Conservation (phyloP, 2,888 invertebrate species). For the Corythucha ciliata region DNA sequence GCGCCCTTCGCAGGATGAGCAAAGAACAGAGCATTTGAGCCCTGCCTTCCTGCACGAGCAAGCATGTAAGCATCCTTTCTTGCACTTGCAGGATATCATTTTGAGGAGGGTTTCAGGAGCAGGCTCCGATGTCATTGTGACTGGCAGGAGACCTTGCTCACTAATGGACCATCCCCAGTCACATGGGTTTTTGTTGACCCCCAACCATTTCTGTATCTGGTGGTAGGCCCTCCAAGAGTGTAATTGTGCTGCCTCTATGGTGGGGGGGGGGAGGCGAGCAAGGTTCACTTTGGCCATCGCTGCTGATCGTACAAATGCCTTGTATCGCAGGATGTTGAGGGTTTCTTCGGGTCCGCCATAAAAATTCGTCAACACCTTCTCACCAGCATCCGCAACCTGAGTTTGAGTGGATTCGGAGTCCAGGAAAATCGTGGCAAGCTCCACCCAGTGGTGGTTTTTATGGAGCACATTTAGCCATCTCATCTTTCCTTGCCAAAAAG, state of each 20-base stretch:
- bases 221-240: constrained; percentile 5
- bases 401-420: constrained; percentile 5
- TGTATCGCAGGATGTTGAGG: constrained; percentile 3
- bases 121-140: neutral
- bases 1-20: neutral
- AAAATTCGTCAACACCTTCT: neutral
- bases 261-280: neutral
- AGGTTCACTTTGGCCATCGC: neutral
- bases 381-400: neutral
- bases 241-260: neutral
- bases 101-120: constrained; percentile 1
- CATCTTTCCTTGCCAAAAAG: constrained; percentile 9
- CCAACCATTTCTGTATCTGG: constrained; percentile 11
- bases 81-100: constrained; percentile 4
- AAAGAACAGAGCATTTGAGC: constrained; percentile 2
- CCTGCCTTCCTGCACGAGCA: neutral
- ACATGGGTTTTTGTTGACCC: neutral
- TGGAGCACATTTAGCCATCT: neutral
- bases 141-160: neutral
- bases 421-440: neutral
- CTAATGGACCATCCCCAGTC: constrained; percentile 7
- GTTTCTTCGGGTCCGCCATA: neutral
- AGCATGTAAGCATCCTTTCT: constrained; percentile 8
- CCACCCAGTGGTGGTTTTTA: neutral
- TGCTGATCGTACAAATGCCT: neutral